phyloP scores from a whole-genome alignment of 1,140 invertebrate species.

The Apis laboriosa region DNA sequence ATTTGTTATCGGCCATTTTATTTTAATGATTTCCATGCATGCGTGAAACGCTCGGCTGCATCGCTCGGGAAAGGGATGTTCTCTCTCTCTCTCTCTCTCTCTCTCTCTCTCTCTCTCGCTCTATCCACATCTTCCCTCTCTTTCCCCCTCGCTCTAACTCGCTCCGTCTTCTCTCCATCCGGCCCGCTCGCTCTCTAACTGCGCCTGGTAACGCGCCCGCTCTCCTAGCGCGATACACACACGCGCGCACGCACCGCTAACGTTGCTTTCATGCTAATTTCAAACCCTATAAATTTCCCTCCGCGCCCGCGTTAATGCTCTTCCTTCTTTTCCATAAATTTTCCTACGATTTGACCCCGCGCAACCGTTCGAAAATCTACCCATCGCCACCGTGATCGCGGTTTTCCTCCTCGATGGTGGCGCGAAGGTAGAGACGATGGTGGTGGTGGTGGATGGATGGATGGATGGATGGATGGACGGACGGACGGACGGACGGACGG shows the following conservation, averaged over 20 bases:
- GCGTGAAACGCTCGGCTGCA: slow-evolving; percentile 80
- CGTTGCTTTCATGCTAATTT: slow-evolving; percentile 65
- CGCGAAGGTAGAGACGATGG: too few relatives aligned
- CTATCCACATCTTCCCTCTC: not conserved
- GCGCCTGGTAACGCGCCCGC: slow-evolving; percentile 61
- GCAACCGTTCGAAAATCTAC: not conserved
- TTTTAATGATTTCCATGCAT: slow-evolving; percentile 82
- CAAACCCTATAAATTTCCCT: slow-evolving; percentile 59
- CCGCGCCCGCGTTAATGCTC: slow-evolving; percentile 48
- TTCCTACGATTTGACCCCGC: slow-evolving; percentile 13
- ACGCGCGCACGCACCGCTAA: slow-evolving; percentile 52
- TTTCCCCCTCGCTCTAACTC: not conserved
- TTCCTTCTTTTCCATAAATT: slow-evolving; percentile 64
- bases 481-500: too few relatives aligned
- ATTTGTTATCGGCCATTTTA: slow-evolving; percentile 82
- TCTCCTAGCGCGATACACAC: slow-evolving; percentile 54
- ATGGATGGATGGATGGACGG: too few relatives aligned
- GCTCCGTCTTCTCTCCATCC: slow-evolving; percentile 20
- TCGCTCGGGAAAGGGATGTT: slow-evolving; percentile 74
- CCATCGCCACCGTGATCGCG: not conserved
- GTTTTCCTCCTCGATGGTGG: too few relatives aligned
- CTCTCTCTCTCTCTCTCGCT: not conserved
- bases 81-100: slow-evolving; percentile 47
- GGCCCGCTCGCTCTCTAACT: slow-evolving; percentile 36
- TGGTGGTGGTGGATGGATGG: too few relatives aligned